phyloP scores from a whole-genome alignment of 2,888 invertebrate genomes.

The Melipona bicolor region DNA sequence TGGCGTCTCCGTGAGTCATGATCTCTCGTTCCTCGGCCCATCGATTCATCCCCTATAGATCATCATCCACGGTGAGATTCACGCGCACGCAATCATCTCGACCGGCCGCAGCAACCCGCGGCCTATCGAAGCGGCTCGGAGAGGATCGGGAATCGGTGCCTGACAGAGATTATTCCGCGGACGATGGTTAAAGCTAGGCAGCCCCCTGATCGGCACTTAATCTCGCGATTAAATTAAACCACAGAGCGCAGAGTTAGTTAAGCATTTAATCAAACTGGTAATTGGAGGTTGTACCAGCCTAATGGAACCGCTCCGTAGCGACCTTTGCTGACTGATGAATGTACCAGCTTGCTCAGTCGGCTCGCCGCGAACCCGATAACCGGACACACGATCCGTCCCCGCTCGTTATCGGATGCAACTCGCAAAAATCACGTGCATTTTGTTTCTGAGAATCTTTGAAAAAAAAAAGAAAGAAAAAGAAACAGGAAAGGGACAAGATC shows the following conservation, averaged over 20 bases:
- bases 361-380: conserved; percentile 64
- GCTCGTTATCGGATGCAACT: conserved; percentile 65
- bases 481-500: too few relatives aligned
- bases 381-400: conserved; percentile 60
- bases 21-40: conserved; percentile 54
- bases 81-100: conserved; percentile 78
- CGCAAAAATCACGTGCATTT: conserved; percentile 45
- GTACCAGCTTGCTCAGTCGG: conserved; percentile 65
- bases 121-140: conserved; percentile 44
- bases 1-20: conserved; percentile 74
- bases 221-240: conserved; percentile 83
- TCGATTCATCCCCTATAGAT: conserved; percentile 74
- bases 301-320: conserved; percentile 78
- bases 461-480: too few relatives aligned
- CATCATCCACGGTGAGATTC: conserved; percentile 75
- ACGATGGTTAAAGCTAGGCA: conserved; percentile 72
- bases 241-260: conserved; percentile 83
- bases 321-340: conserved; percentile 76
- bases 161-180: conserved; percentile 74
- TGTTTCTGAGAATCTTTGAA: neutral
- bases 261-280: conserved; percentile 84
- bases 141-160: conserved; percentile 71
- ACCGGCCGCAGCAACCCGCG: conserved; percentile 43
- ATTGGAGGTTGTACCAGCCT: conserved; percentile 82
- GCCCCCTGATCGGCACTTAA: conserved; percentile 78